These are phyloP conservation scores for Nysson spinosus DNA, from an alignment of 2,888 invertebrate genomes.

Conservation along the genomic window DNA sequence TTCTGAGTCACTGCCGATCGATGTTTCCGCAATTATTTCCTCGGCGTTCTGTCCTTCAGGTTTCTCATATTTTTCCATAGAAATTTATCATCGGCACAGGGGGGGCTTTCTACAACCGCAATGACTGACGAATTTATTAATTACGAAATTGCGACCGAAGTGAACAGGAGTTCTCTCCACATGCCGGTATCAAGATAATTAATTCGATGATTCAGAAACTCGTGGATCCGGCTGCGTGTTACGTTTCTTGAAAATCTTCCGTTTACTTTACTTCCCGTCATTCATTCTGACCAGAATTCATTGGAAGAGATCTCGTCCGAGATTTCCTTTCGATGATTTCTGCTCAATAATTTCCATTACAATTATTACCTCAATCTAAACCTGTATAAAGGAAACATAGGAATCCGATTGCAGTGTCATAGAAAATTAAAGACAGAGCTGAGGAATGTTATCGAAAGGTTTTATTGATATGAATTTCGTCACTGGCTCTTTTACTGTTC, in stretches of 20 bases:
- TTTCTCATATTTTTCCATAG: constrained; percentile 24
- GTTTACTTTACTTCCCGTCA: neutral
- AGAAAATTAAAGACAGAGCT: too few species aligned
- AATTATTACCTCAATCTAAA: too few species aligned
- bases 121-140: constrained; percentile 23
- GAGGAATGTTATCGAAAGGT: too few species aligned
- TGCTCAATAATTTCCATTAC: too few species aligned
- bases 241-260: neutral
- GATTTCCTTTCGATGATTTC: neutral
- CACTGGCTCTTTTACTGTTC: neutral
- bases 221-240: neutral
- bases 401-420: too few species aligned
- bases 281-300: too few species aligned
- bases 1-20: constrained; percentile 33
- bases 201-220: neutral
- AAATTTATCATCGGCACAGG: constrained; percentile 13
- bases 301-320: neutral
- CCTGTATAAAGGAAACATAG: too few species aligned
- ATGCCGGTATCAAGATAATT: neutral
- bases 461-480: too few species aligned
- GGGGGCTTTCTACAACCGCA: constrained; percentile 7
- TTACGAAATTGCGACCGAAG: constrained; percentile 3
- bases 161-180: too few species aligned
- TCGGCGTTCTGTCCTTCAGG: constrained; percentile 14
- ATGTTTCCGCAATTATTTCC: constrained; percentile 29